A percentile compares a stretch with the other conserved stretches of the same genome.
Conservation (phyloP, 2,797 vertebrate species). For the Cossypha polioptera region DNA sequence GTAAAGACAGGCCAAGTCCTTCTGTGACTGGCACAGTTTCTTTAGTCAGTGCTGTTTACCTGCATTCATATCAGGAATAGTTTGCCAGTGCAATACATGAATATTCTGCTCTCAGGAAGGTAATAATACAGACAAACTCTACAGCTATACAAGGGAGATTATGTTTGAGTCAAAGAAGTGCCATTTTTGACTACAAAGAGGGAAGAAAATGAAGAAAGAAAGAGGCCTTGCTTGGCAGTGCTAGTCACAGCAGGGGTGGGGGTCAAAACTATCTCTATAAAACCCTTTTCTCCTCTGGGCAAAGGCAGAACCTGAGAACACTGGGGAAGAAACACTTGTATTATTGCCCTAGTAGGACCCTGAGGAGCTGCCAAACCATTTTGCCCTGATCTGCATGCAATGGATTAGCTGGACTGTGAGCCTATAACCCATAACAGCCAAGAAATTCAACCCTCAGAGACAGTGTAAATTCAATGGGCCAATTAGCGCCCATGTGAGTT, state of each 20-base stretch:
- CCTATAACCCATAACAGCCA: background rate
- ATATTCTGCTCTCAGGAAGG: background rate
- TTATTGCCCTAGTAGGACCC: background rate
- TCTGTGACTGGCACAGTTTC: background rate
- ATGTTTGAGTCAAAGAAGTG: background rate
- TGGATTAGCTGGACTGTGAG: background rate
- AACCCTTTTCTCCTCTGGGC: background rate
- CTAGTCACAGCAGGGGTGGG: accelerated
- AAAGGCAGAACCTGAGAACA: background rate
- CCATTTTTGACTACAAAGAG: background rate
- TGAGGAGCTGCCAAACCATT: background rate
- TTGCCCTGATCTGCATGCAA: background rate
- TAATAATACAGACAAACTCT: background rate
- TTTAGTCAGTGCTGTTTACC: background rate
- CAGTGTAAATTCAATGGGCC: background rate
- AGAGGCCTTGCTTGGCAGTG: background rate
- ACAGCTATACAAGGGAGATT: background rate
- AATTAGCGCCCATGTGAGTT: background rate
- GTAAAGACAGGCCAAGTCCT: background rate
- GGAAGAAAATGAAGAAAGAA: background rate
- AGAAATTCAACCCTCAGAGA: background rate
- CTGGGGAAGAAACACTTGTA: background rate
- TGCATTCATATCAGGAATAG: background rate
- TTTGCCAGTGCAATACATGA: background rate
- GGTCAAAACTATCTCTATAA: background rate